These are phyloP conservation scores for Xenentodon cancila DNA, from an alignment of 2,797 vertebrate species.

Conservation along the genomic window DNA sequence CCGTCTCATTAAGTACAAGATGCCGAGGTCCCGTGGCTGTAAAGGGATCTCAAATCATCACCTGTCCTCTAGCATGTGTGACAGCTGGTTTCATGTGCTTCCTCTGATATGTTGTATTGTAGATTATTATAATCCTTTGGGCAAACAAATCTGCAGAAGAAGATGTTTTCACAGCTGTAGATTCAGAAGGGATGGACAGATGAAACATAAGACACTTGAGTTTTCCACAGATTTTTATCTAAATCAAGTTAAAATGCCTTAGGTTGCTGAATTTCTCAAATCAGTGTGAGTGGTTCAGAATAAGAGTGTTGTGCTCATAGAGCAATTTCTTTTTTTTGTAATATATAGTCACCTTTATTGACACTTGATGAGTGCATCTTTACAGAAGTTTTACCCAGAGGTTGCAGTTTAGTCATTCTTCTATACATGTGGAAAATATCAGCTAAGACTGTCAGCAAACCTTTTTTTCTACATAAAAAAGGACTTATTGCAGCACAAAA, in stretches of 20 bases:
- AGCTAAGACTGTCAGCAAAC: conserved; percentile 8
- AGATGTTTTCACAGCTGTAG: too few species aligned
- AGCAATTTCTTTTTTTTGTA: neutral
- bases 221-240: too few species aligned
- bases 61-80: too few species aligned
- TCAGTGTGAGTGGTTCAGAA: neutral
- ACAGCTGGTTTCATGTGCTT: too few species aligned
- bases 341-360: neutral
- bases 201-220: too few species aligned
- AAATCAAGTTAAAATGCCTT: neutral
- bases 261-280: neutral
- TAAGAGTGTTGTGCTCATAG: neutral
- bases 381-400: neutral
- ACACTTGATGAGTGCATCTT: neutral
- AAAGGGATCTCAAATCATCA: too few species aligned
- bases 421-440: neutral
- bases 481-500: neutral
- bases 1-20: too few species aligned
- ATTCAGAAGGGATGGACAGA: too few species aligned
- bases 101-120: too few species aligned
- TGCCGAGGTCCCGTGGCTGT: too few species aligned
- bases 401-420: neutral
- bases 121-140: too few species aligned
- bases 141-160: too few species aligned
- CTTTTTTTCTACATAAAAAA: conserved; percentile 1